Evolutionary conservation across 1,140 invertebrate genomes (phyloP).

Genomic region (Drosophila punjabiensis): DNA sequence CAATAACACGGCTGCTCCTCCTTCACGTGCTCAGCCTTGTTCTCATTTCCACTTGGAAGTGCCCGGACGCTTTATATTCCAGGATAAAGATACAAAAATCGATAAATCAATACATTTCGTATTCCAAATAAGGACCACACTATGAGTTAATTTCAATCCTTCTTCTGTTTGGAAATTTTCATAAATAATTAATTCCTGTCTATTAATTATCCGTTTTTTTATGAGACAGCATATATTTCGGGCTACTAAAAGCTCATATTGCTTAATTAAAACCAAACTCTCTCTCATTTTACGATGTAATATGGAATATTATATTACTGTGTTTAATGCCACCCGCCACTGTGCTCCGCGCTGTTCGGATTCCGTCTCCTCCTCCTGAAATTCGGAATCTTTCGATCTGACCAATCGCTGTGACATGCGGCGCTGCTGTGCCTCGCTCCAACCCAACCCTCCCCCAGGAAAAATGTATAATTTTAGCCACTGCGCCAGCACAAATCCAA

Average conservation of each 20-base stretch:
- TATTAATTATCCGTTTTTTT: not conserved
- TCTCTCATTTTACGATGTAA: not conserved
- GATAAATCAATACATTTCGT: not conserved
- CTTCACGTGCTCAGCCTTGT: constrained; percentile 16
- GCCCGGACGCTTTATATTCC: not conserved
- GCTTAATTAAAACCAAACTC: not conserved
- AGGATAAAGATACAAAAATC: not conserved
- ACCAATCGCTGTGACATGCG: constrained; percentile 21
- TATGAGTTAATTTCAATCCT: not conserved
- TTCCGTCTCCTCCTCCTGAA: not conserved
- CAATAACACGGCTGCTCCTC: constrained; percentile 8
- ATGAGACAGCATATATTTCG: too few species aligned
- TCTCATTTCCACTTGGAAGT: not conserved
- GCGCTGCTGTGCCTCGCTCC: constrained; percentile 13
- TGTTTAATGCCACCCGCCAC: not conserved
- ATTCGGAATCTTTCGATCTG: constrained; percentile 6
- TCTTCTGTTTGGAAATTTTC: not conserved
- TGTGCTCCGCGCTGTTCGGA: not conserved
- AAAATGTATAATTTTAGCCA: constrained; percentile 34
- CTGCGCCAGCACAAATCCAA: constrained; percentile 9
- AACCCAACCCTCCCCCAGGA: constrained; percentile 9
- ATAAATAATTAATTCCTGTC: not conserved
- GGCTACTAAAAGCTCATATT: not conserved
- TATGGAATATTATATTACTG: not conserved
- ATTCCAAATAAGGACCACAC: not conserved